Evolutionary conservation across 2,797 vertebrate genomes (phyloP).

Genomic region (Poeciliopsis gracilis): DNA sequence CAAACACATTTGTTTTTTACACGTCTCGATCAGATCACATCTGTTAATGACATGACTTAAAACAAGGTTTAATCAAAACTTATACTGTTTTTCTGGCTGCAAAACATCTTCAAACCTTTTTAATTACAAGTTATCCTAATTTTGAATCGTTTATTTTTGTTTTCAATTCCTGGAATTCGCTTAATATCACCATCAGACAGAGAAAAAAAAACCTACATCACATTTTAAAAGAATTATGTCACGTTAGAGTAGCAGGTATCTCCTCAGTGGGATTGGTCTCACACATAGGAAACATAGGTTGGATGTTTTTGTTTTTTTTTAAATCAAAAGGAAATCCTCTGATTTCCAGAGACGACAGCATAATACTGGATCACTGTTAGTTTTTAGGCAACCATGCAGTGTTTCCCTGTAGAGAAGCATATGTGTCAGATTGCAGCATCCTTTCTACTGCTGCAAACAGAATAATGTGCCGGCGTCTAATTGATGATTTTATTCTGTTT

Average conservation of each 20-base stretch:
- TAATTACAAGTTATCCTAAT: background rate
- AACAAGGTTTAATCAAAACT: too few species aligned
- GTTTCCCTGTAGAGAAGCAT: constrained; percentile 6
- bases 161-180: too few species aligned
- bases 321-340: background rate
- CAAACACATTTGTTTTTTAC: background rate
- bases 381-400: constrained; percentile 6
- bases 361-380: background rate
- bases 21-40: background rate
- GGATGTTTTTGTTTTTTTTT: background rate
- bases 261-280: background rate
- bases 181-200: background rate
- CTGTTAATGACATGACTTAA: background rate
- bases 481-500: constrained; percentile 29
- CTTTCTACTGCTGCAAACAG: constrained; percentile 6
- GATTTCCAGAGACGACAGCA: background rate
- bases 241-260: background rate
- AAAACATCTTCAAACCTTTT: background rate
- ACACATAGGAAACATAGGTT: background rate
- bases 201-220: background rate
- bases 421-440: constrained; percentile 8
- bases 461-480: constrained; percentile 49
- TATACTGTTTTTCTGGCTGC: background rate
- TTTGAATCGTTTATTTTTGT: background rate
- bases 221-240: background rate